These are phyloP conservation scores for Gobius niger DNA, from an alignment of 2,113 vertebrate genomes.

Conservation along the genomic window DNA sequence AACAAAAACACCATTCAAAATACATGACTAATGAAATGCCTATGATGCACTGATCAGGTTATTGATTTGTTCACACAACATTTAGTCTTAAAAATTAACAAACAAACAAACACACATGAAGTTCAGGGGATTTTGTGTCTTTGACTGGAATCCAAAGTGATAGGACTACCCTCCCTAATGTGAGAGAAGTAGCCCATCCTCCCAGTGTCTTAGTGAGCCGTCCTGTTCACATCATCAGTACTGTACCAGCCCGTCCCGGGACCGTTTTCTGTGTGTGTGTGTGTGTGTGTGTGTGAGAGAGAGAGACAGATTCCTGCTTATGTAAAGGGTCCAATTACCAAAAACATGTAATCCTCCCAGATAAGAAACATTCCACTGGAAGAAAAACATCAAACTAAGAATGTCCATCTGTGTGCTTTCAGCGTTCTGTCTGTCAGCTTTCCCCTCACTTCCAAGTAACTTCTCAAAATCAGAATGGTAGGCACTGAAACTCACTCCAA, in stretches of 20 bases:
- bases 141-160: neutral
- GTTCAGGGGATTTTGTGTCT: too few relatives aligned
- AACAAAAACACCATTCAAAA: too few relatives aligned
- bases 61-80: too few relatives aligned
- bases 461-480: too few relatives aligned
- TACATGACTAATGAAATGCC: too few relatives aligned
- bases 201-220: neutral
- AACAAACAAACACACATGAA: too few relatives aligned
- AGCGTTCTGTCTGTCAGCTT: neutral
- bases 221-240: constrained; percentile 26
- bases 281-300: constrained; percentile 11
- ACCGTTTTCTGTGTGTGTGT: neutral
- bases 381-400: neutral
- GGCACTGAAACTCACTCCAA: too few relatives aligned
- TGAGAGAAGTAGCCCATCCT: neutral
- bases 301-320: constrained; percentile 20
- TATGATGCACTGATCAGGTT: too few relatives aligned
- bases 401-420: neutral
- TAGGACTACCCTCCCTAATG: neutral
- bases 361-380: constrained; percentile 37
- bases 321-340: constrained; percentile 28
- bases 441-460: neutral
- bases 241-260: constrained; percentile 46
- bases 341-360: constrained; percentile 20
- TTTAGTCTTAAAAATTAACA: too few relatives aligned